phyloP scores from a whole-genome alignment of 1,140 invertebrate species.

The Helicoverpa armigera region DNA sequence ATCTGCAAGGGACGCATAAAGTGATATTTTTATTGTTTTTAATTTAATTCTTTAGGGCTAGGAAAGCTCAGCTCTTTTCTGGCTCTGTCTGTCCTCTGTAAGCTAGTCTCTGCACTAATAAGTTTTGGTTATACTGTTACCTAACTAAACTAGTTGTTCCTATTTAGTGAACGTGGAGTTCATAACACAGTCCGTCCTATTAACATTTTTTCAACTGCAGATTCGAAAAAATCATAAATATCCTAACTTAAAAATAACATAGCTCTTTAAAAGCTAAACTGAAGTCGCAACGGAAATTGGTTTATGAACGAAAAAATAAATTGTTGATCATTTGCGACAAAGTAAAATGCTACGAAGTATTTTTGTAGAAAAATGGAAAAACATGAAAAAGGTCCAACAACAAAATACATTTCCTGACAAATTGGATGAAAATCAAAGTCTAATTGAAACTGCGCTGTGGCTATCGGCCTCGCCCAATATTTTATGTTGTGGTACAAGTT shows the following conservation, averaged over 20 bases:
- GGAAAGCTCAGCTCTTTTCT: too few relatives aligned
- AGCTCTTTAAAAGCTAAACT: too few relatives aligned
- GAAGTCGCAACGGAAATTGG: neutral
- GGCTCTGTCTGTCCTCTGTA: too few relatives aligned
- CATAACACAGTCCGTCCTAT: too few relatives aligned
- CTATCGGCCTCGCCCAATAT: slow-evolving; percentile 32
- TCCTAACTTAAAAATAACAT: too few relatives aligned
- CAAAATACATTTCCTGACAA: slow-evolving; percentile 35
- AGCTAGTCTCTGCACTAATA: too few relatives aligned
- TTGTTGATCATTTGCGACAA: neutral
- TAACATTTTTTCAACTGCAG: too few relatives aligned
- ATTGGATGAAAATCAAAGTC: slow-evolving; percentile 44
- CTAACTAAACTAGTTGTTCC: too few relatives aligned
- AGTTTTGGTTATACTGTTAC: too few relatives aligned
- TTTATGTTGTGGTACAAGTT: slow-evolving; percentile 2
- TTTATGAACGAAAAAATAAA: neutral
- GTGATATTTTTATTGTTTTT: neutral
- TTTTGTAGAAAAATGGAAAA: neutral
- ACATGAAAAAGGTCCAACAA: neutral
- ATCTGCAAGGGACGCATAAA: neutral
- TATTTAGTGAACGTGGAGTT: too few relatives aligned
- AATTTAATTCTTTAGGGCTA: too few relatives aligned
- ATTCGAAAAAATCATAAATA: too few relatives aligned
- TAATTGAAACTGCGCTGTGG: slow-evolving; percentile 36
- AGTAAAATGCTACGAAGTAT: neutral